Evolutionary conservation across 2,797 vertebrate species (phyloP), one percentile per base, ranked within the genome.

Genomic region (Morelia viridis): DNA sequence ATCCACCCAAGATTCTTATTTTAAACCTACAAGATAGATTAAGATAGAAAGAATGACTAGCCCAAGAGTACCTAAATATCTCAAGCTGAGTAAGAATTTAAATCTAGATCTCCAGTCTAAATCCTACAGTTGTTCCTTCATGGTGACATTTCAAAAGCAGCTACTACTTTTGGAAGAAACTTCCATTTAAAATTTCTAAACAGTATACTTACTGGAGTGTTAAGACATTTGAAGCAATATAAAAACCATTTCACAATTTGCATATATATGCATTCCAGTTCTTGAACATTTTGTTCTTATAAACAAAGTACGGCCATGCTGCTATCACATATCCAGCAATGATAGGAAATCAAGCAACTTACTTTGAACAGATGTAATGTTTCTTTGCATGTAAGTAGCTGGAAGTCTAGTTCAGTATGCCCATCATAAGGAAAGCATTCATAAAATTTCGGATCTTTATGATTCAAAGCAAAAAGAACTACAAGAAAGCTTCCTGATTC

Each of bases 381-480:
- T 94, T 99, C 98, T 62, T 96, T 97, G 94, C 96, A 98, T 17
- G 97, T 98, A 87, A 99, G 96, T 89, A 99, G 97, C 96, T 98
- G 98, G 96, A 98, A 99, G 4, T 95, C 97, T 95, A 99, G 96
- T 62, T 98, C 97, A 90, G 95, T 94, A 15, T 95, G 94, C 61
- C 96, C 95, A 9, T 93, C 95, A 56, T 96, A 96, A 0, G 96
- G 97, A 85, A 97, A 90, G 35, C 99, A 99, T 96, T 99, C 98
- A 95, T 98, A 99, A 96, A 99, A 99, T 95, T 99, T 98, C 5
- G 99, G 98, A 53, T 98, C 97, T 94, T 98, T 98, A 96, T 98
- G 98, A 5, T 98, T 98, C 94, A 98, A 90, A 0, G 98, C 97
- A 95, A 99, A 99, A 88, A 99, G 96, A 88, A 99, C 97, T 61